These are phyloP conservation scores for Urosaurus nigricauda DNA, from an alignment of 2,797 vertebrate genomes.

Conservation along the genomic window DNA sequence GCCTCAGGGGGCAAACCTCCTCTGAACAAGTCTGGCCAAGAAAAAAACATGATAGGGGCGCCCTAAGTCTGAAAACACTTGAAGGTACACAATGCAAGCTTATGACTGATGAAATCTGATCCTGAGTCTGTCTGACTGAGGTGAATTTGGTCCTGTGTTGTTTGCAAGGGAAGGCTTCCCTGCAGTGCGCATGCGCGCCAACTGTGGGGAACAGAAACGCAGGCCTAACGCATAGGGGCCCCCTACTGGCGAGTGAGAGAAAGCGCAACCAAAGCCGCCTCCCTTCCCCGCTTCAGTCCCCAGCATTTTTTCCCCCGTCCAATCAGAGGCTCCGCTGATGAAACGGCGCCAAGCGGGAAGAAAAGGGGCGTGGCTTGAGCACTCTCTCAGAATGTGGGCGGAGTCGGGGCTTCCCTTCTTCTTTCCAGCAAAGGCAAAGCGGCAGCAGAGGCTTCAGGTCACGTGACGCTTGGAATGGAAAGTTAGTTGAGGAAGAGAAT, in stretches of 20 bases:
- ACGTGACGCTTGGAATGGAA: constrained; percentile 44
- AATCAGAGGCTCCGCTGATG: constrained; percentile 24
- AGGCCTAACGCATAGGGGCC: not conserved
- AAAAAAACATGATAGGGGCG: too few species aligned
- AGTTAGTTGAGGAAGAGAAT: constrained; percentile 37
- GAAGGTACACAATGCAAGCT: too few species aligned
- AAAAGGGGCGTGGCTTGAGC: not conserved
- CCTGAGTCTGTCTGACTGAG: too few species aligned
- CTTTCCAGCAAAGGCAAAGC: not conserved
- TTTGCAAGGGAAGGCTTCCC: fast-evolving
- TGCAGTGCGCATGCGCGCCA: too few species aligned
- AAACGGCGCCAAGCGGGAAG: constrained; percentile 63
- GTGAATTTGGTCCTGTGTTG: too few species aligned
- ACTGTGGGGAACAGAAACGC: too few species aligned
- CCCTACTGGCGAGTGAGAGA: not conserved
- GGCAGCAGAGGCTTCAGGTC: not conserved
- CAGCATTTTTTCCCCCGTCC: fast-evolving
- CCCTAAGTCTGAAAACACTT: too few species aligned
- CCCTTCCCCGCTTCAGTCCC: not conserved
- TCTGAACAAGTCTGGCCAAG: too few species aligned
- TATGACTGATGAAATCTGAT: too few species aligned
- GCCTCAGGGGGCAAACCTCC: too few species aligned
- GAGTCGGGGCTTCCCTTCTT: not conserved
- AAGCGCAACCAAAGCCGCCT: too few species aligned
- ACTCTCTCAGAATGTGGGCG: fast-evolving